phyloP scores from a whole-genome alignment of 1,140 invertebrate species.

The Drosophila sp. region DNA sequence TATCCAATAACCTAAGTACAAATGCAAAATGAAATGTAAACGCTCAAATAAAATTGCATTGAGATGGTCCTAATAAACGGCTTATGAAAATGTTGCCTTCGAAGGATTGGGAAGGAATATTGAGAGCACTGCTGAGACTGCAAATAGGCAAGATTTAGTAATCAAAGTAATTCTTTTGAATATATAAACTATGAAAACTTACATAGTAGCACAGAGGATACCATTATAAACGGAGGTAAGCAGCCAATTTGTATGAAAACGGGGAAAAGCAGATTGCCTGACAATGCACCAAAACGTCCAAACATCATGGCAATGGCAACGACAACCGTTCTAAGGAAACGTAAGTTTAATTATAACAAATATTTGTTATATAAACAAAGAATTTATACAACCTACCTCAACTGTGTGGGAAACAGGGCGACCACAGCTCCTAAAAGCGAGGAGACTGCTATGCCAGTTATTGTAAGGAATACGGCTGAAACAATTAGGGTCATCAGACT shows the following conservation, averaged over 20 bases:
- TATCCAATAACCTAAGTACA: slow-evolving; percentile 7
- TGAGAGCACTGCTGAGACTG: slow-evolving; percentile 57
- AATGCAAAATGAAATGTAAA: not conserved
- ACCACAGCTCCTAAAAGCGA: slow-evolving; percentile 73
- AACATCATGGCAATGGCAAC: slow-evolving; percentile 78
- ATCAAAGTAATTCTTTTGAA: not conserved
- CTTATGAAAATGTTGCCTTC: slow-evolving; percentile 57
- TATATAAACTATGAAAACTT: slow-evolving; percentile 14
- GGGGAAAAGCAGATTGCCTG: slow-evolving; percentile 77
- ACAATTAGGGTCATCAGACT: slow-evolving; percentile 72
- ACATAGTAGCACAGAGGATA: slow-evolving; percentile 67
- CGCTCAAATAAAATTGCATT: not conserved
- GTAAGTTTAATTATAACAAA: not conserved
- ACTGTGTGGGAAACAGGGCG: slow-evolving; percentile 73
- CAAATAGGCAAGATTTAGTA: slow-evolving; percentile 15
- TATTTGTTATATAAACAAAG: not conserved
- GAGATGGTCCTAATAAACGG: not conserved
- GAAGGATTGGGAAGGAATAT: slow-evolving; percentile 62
- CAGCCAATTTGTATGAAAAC: slow-evolving; percentile 73
- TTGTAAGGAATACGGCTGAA: slow-evolving; percentile 66
- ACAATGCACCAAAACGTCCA: slow-evolving; percentile 72
- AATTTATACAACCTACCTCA: slow-evolving; percentile 50
- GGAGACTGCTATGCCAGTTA: slow-evolving; percentile 67
- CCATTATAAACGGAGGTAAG: slow-evolving; percentile 78
- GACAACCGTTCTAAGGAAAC: slow-evolving; percentile 59